phyloP scores from a whole-genome alignment of 2,888 invertebrate genomes.

The Drosophila paramelanica region DNA sequence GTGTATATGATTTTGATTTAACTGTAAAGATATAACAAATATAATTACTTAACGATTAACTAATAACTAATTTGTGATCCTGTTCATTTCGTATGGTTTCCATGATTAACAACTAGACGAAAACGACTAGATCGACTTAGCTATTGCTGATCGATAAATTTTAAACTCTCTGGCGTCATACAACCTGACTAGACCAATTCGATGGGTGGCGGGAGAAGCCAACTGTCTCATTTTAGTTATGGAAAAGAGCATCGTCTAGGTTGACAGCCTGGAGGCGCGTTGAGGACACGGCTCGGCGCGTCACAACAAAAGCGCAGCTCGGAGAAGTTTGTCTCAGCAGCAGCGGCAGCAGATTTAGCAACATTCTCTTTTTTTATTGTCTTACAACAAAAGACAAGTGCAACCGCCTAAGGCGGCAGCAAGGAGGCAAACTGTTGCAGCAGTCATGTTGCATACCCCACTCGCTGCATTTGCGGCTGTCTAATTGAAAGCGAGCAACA shows the following conservation, averaged over 20 bases:
- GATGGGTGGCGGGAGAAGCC: slow-evolving; percentile 36
- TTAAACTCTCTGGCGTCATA: not conserved
- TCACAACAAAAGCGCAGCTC: slow-evolving; percentile 74
- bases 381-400: slow-evolving; percentile 59
- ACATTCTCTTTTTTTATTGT: slow-evolving; percentile 21
- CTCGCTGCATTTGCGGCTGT: slow-evolving; percentile 11
- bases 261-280: slow-evolving; percentile 41
- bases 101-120: too few relatives aligned
- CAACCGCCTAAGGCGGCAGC: slow-evolving; percentile 37
- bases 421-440: slow-evolving; percentile 63
- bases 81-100: too few relatives aligned
- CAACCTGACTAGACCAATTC: not conserved
- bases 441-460: slow-evolving; percentile 34
- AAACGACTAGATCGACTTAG: too few relatives aligned
- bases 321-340: slow-evolving; percentile 50
- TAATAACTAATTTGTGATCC: too few relatives aligned
- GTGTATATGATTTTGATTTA: too few relatives aligned
- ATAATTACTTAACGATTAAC: too few relatives aligned
- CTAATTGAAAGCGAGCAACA: slow-evolving; percentile 70
- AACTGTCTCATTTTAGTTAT: slow-evolving; percentile 71
- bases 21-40: too few relatives aligned
- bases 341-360: slow-evolving; percentile 58
- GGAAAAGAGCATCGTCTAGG: slow-evolving; percentile 51
- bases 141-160: too few relatives aligned
- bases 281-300: slow-evolving; percentile 73